A percentile compares a stretch with the other conserved stretches of the same genome.
phyloP scores from a whole-genome alignment of 2,888 invertebrate genomes.

The Villa cingulata region DNA sequence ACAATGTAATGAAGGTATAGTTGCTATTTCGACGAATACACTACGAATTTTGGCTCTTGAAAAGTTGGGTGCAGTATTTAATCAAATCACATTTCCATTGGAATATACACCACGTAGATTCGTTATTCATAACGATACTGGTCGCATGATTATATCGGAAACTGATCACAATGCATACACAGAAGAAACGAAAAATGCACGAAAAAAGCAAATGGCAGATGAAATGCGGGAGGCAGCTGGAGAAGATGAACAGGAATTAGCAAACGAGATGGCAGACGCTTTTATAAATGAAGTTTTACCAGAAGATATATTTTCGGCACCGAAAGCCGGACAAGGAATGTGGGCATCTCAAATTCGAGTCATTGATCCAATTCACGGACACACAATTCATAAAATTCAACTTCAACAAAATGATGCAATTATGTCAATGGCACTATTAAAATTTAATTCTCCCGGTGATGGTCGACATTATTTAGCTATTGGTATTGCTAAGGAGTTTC shows the following conservation, averaged over 20 bases:
- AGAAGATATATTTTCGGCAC: constrained; percentile 87
- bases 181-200: constrained; percentile 85
- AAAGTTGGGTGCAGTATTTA: constrained; percentile 96
- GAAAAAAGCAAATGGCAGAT: constrained; percentile 90
- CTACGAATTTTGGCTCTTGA: constrained; percentile 93
- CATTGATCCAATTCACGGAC: constrained; percentile 71
- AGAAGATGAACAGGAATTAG: constrained; percentile 87
- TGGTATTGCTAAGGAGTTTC: constrained; percentile 81
- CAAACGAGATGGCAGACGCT: constrained; percentile 94
- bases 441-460: constrained; percentile 51
- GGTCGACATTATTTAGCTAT: constrained; percentile 53
- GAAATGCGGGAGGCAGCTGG: constrained; percentile 97
- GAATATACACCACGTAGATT: constrained; percentile 95
- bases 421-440: constrained; percentile 69
- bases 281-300: constrained; percentile 90
- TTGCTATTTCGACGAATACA: constrained; percentile 96
- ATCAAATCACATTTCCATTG: constrained; percentile 83
- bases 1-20: constrained; percentile 98
- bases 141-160: constrained; percentile 81
- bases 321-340: constrained; percentile 88
- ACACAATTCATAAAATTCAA: constrained; percentile 61
- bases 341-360: constrained; percentile 90
- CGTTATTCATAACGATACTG: constrained; percentile 81
- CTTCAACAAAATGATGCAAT: constrained; percentile 96
- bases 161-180: constrained; percentile 98